phyloP scores from a whole-genome alignment of 92 coral and sea anemone species.

The Siderastrea siderea region DNA sequence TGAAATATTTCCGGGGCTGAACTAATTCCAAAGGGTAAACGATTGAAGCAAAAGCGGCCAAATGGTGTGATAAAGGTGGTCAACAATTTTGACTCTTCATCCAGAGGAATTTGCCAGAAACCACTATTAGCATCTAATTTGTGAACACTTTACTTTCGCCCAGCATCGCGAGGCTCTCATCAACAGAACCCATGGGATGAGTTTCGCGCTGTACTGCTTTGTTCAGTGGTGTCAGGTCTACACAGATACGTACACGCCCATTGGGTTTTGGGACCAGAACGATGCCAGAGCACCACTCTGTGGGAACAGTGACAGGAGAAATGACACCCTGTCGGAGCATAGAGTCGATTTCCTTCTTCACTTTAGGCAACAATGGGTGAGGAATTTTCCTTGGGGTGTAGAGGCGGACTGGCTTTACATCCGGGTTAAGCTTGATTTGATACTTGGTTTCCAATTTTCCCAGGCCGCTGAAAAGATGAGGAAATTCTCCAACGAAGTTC shows the following conservation, averaged over 20 bases:
- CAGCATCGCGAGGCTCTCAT: constrained; percentile 42
- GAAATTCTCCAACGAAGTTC: constrained; percentile 54
- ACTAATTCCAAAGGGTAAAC: constrained; percentile 69
- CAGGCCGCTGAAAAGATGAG: constrained; percentile 30
- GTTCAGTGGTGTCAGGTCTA: constrained; percentile 56
- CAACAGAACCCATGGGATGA: constrained; percentile 40
- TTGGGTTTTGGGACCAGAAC: constrained; percentile 59
- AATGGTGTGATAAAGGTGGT: constrained; percentile 66
- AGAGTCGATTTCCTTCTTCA: constrained; percentile 31
- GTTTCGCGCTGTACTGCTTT: constrained; percentile 45
- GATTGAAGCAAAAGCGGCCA: constrained; percentile 64
- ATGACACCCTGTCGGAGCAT: constrained; percentile 57
- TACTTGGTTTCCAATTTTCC: constrained; percentile 42
- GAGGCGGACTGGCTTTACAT: neutral
- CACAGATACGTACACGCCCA: constrained; percentile 62
- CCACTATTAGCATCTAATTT: constrained; percentile 67
- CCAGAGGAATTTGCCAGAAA: constrained; percentile 63
- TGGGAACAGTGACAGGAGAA: constrained; percentile 61
- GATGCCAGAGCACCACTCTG: constrained; percentile 71
- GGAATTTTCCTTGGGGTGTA: constrained; percentile 41
- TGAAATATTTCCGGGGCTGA: constrained; percentile 73
- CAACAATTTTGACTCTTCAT: constrained; percentile 49
- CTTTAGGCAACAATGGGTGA: constrained; percentile 52
- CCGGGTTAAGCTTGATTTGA: constrained; percentile 26
- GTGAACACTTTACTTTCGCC: constrained; percentile 50